Evolutionary conservation across 2,888 invertebrate genomes (phyloP), one percentile per base, ranked within the genome.

Genomic region (Tanaodytes sp.): DNA sequence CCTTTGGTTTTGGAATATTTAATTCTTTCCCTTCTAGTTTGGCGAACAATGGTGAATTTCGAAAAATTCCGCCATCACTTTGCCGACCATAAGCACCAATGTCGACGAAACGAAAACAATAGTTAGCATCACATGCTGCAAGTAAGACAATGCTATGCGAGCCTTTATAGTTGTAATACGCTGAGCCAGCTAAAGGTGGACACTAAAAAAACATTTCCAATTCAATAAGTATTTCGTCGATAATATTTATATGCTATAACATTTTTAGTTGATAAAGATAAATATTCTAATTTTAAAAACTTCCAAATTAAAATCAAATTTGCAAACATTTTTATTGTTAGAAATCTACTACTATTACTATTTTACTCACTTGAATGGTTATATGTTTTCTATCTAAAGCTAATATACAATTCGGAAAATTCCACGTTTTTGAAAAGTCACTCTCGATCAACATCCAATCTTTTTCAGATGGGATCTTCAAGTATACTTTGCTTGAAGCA

Each of bases 351-450:
- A n/a, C n/a, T n/a, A n/a, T n/a, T n/a, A n/a, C n/a, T n/a, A n/a
- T n/a, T 6, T 27, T 27, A 39, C 16, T 39, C 20, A 42, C 42
- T 19, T 42, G 42, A 19, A 42, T 27, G 2, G 3, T 20, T 11
- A 58, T 20, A 31, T 46, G 39, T 48, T 39, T 59, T 1, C 39
- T 42, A 42, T 59, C 23, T 23, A 49, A 11, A 5, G 36, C 18
- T 27, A 27, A 4, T 9, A 57, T 9, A 15, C 45, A 59, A 30
- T 54, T 20, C 6, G 30, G 31, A 42, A 54, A 42, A 31, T 54
- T 54, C 54, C 42, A 54, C 31, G 8, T 27, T 2, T n/a, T 40
- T 15, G 5, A 15, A 40, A 52, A 54, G 2, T 54, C 18, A 9
- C 31, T n/a, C 19, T 42, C 42, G 27, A 39, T 54, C 31, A 31